phyloP scores from a whole-genome alignment of 37 sponge, comb jelly and placozoan genomes.

The Aphrocallistes beatrix region DNA sequence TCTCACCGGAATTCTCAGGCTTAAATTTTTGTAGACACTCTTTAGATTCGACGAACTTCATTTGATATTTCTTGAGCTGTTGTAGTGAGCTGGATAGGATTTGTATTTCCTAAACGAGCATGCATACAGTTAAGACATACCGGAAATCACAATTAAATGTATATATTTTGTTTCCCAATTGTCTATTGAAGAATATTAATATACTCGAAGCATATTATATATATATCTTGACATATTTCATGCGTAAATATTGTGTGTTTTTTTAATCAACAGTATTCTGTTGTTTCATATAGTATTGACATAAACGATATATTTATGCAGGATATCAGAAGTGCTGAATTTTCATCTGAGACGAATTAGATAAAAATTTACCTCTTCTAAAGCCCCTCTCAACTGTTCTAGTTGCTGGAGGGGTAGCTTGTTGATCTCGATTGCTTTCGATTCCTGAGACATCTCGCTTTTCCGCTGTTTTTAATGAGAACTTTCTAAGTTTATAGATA shows the following conservation, averaged over 20 bases:
- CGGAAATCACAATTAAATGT: too few relatives aligned
- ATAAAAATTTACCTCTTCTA: slow-evolving; percentile 49
- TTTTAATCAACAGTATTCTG: background rate
- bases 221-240: background rate
- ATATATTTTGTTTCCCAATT: background rate
- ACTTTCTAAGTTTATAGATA: background rate
- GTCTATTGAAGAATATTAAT: background rate
- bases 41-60: slow-evolving; percentile 65
- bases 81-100: slow-evolving; percentile 59
- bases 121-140: too few relatives aligned
- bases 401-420: slow-evolving; percentile 50
- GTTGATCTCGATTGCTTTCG: slow-evolving; percentile 30
- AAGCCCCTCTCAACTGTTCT: slow-evolving; percentile 51
- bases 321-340: too few relatives aligned
- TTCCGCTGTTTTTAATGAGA: background rate
- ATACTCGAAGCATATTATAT: background rate
- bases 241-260: background rate
- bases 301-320: too few relatives aligned
- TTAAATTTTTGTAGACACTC: slow-evolving; percentile 43
- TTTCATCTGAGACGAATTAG: background rate
- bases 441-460: slow-evolving; percentile 7
- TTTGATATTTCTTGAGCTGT: slow-evolving; percentile 76
- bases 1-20: slow-evolving; percentile 43
- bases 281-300: background rate
- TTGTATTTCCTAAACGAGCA: slow-evolving; percentile 46